These are phyloP conservation scores for Apamea crenata DNA, from an alignment of 2,888 invertebrate species.

Conservation along the genomic window DNA sequence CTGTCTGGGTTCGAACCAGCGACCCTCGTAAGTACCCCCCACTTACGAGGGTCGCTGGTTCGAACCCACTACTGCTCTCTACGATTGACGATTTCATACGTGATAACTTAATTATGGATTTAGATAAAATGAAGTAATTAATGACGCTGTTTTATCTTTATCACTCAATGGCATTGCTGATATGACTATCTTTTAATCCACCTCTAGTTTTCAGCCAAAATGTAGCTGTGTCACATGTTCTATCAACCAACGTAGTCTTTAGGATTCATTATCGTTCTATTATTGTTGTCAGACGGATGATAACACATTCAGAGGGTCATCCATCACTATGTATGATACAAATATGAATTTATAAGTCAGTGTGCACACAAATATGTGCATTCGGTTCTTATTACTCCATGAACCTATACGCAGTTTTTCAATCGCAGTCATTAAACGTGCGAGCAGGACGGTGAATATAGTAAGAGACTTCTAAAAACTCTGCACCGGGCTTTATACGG, in stretches of 20 bases:
- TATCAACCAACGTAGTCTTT: not conserved
- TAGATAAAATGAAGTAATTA: constrained; percentile 23
- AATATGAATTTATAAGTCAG: not conserved
- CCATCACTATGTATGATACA: not conserved
- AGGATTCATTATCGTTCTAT: not conserved
- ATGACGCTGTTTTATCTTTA: not conserved
- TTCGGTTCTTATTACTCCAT: not conserved
- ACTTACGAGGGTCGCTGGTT: no score
- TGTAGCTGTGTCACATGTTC: not conserved
- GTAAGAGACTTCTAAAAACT: not conserved
- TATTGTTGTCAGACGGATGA: not conserved
- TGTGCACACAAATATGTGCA: not conserved
- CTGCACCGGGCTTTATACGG: not conserved
- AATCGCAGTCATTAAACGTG: not conserved
- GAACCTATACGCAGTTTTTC: no score
- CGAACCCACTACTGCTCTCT: no score
- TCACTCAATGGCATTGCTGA: not conserved
- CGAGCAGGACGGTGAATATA: not conserved
- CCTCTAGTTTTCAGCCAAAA: not conserved
- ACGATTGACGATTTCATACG: not conserved
- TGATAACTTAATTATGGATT: constrained; percentile 10
- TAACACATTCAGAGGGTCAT: not conserved
- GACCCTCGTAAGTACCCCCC: no score
- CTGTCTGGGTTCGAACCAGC: no score
- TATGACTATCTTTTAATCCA: constrained; percentile 1